Percentiles rank a stretch among this genome's conserved stretches.
phyloP scores from a whole-genome alignment of 2,888 invertebrate species.

The Idaea straminata region DNA sequence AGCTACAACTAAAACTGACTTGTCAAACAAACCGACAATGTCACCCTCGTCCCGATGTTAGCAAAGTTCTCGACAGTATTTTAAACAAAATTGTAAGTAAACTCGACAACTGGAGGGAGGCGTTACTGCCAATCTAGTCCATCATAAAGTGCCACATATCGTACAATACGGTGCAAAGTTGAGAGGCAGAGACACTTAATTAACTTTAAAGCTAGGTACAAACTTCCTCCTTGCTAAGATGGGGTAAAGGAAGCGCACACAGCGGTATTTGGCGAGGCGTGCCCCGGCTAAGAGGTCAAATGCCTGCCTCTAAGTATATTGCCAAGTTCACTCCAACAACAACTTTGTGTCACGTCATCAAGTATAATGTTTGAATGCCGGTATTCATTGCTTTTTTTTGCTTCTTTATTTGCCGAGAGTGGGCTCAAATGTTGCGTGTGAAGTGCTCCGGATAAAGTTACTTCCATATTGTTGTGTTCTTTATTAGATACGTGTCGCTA shows the following conservation, averaged over 20 bases:
- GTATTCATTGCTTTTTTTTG: slow-evolving; percentile 38
- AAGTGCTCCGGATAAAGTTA: slow-evolving; percentile 30
- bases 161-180: slow-evolving; percentile 48
- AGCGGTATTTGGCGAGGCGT: slow-evolving; percentile 48
- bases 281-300: slow-evolving; percentile 53
- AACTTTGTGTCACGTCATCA: slow-evolving; percentile 39
- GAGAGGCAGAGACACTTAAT: slow-evolving; percentile 53
- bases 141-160: slow-evolving; percentile 48
- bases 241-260: slow-evolving; percentile 40
- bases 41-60: background rate
- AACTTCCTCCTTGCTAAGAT: slow-evolving; percentile 42
- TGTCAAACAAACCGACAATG: background rate
- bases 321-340: slow-evolving; percentile 18
- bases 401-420: slow-evolving; percentile 35
- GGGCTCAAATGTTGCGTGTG: slow-evolving; percentile 35
- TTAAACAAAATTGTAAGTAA: slow-evolving; percentile 36
- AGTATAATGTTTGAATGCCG: slow-evolving; percentile 37
- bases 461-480: slow-evolving; percentile 37
- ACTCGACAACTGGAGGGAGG: slow-evolving; percentile 33
- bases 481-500: slow-evolving; percentile 34
- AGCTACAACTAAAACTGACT: background rate
- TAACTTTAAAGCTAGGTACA: slow-evolving; percentile 65
- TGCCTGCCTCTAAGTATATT: slow-evolving; percentile 39
- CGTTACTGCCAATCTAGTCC: slow-evolving; percentile 48
- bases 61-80: slow-evolving; percentile 2